A percentile compares a stretch with the other conserved stretches of the same genome.
phyloP scores from a whole-genome alignment of 2,797 vertebrate genomes.

The Channallabes apus region DNA sequence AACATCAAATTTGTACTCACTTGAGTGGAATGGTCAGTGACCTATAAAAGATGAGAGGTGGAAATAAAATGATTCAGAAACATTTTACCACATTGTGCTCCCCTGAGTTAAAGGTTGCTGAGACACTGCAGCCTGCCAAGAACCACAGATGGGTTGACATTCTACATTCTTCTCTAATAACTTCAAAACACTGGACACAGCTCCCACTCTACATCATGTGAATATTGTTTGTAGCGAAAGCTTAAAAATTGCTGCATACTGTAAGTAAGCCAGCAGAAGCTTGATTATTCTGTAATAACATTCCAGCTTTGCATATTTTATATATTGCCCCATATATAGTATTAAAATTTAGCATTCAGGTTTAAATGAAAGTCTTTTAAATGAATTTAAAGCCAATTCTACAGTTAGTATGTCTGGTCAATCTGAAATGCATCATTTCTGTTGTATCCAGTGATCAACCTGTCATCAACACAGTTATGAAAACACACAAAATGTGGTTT shows the following conservation, averaged over 20 bases:
- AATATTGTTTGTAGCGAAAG: not conserved
- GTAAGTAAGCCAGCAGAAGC: not conserved
- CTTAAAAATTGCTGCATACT: not conserved
- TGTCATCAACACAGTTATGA: not conserved
- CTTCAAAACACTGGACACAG: conserved; percentile 17
- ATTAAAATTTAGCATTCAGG: not conserved
- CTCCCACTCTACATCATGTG: not conserved
- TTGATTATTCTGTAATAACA: conserved; percentile 10
- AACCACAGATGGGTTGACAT: conserved; percentile 20
- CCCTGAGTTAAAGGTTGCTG: conserved; percentile 38
- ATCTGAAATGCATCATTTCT: not conserved
- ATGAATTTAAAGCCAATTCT: no score
- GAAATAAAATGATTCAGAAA: conserved; percentile 48
- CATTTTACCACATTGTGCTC: conserved; percentile 27
- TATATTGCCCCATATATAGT: not conserved
- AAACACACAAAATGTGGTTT: not conserved
- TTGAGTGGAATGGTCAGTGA: conserved; percentile 38
- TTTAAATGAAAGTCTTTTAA: not conserved
- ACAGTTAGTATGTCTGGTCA: not conserved
- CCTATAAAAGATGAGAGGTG: conserved; percentile 35
- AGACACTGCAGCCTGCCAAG: conserved; percentile 36
- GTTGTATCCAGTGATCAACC: not conserved
- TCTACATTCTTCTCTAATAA: conserved; percentile 4
- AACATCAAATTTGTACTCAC: conserved; percentile 22
- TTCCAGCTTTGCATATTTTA: conserved; percentile 1